Conservation (phyloP, 2,797 vertebrate genomes). For the Sebastiscus tertius region DNA sequence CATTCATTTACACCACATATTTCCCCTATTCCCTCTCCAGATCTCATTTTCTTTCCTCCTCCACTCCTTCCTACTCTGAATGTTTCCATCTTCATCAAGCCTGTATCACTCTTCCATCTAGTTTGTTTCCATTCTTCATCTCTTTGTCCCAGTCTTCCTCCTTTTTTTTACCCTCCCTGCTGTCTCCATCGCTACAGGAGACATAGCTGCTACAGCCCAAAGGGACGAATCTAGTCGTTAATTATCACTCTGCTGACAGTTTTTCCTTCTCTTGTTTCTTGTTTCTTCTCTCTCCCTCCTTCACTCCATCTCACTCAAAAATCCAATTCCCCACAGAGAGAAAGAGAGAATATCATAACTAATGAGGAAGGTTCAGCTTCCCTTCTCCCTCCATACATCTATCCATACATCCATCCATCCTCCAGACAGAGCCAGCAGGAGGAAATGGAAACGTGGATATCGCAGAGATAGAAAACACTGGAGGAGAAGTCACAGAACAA, state of each 20-base stretch:
- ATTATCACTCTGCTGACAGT: constrained; percentile 62
- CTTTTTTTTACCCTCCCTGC: constrained; percentile 2
- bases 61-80: not conserved
- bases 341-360: constrained; percentile 48
- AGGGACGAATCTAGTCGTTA: constrained; percentile 41
- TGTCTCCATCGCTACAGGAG: constrained; percentile 46
- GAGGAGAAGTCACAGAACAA: constrained; percentile 44
- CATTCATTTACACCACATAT: not conserved
- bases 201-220: constrained; percentile 35
- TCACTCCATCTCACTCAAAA: constrained; percentile 23
- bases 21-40: not conserved
- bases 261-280: constrained; percentile 28
- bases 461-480: constrained; percentile 18
- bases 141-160: constrained; percentile 22
- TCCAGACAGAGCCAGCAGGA: constrained; percentile 19
- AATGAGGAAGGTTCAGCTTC: constrained; percentile 41
- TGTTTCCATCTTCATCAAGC: constrained; percentile 10
- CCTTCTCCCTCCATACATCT: constrained; percentile 16
- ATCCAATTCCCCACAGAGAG: constrained; percentile 32
- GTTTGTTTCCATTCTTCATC: constrained; percentile 37
- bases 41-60: not conserved
- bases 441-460: constrained; percentile 28
- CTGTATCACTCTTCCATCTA: constrained; percentile 11
- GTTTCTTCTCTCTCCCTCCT: constrained; percentile 4
- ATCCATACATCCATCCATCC: constrained; percentile 23